Base-by-base conservation (phyloP, 1,140 invertebrate species). In the Onthophagus taurus region DNA sequence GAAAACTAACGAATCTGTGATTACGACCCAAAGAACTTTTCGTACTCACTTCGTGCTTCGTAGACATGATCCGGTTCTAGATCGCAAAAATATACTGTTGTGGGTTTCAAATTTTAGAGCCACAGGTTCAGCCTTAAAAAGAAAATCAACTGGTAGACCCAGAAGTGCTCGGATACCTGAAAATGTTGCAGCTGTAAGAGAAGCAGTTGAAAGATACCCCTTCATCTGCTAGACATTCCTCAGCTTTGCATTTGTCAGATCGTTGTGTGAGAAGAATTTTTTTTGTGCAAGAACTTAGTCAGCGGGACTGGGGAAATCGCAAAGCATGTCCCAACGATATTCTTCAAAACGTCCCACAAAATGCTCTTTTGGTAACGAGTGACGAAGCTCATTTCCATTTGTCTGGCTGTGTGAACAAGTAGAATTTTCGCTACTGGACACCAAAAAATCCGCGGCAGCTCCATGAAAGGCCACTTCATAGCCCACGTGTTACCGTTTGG, bases 91-190 rank as follows among this genome's bases (percentile, higher is more conserved):
- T 6, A 48, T 45, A 21, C 17, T 34, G 16, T 45, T 35, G 14
- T 55, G 47, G 51, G 48, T 51, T 43, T 35, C 43, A 42, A 47
- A 42, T 31, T 55, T 51, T 44, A 42, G 48, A 41, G 42, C 24
- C 35, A 55, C 44, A 42, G 44, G 48, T 45, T 47, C 33, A 42
- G 45, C 49, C 20, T 44, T 49, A 36, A 47, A 47, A 44, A 48
- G 39, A 35, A 55, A 52, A 46, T 35, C 48, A 44, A 23, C 34
- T 33, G 44, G 41, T 37, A 31, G 41, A 47, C 38, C 35, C 17
- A 29, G 51, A 38, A 49, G n/a, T n/a, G n/a, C n/a, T n/a, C n/a
- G n/a, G n/a, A n/a, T n/a, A n/a, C n/a, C n/a, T n/a, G n/a, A n/a
- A n/a, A n/a, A n/a, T n/a, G n/a, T 50, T 35, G 33, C 42, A 45